Evolutionary conservation across 2,797 vertebrate genomes (phyloP).

Genomic region (Danio aesculapii): DNA sequence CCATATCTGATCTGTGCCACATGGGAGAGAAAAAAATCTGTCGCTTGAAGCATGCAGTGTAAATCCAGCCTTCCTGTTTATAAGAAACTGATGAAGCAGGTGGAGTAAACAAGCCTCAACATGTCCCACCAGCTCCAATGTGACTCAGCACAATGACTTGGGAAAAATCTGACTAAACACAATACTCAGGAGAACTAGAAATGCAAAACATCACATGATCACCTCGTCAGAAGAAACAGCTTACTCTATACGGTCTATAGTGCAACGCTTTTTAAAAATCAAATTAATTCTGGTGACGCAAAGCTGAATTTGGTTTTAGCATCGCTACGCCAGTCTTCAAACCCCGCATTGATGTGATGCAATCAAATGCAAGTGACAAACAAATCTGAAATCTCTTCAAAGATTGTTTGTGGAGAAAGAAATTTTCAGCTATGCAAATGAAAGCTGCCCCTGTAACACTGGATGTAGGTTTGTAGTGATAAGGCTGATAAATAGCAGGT

Average conservation of each 20-base stretch:
- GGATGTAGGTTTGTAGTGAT: not conserved
- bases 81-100: not conserved
- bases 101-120: conserved; percentile 4
- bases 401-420: not conserved
- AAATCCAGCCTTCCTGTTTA: not conserved
- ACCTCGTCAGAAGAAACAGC: not conserved
- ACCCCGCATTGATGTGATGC: too few relatives aligned
- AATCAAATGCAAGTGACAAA: not conserved
- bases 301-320: not conserved
- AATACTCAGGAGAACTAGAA: conserved; percentile 1
- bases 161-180: not conserved
- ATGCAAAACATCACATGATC: not conserved
- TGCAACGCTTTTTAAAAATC: not conserved
- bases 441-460: not conserved
- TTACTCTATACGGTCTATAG: not conserved
- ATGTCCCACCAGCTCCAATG: not conserved
- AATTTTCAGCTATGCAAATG: not conserved
- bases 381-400: not conserved
- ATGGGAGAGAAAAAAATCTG: too few relatives aligned
- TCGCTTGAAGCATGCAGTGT: too few relatives aligned
- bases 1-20: too few relatives aligned
- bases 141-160: conserved; percentile 9
- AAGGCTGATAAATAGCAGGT: not conserved
- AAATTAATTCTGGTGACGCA: not conserved
- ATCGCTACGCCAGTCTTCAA: not conserved